phyloP scores from a whole-genome alignment of 2,888 invertebrate genomes.

The Nipponacmea schrenckii region DNA sequence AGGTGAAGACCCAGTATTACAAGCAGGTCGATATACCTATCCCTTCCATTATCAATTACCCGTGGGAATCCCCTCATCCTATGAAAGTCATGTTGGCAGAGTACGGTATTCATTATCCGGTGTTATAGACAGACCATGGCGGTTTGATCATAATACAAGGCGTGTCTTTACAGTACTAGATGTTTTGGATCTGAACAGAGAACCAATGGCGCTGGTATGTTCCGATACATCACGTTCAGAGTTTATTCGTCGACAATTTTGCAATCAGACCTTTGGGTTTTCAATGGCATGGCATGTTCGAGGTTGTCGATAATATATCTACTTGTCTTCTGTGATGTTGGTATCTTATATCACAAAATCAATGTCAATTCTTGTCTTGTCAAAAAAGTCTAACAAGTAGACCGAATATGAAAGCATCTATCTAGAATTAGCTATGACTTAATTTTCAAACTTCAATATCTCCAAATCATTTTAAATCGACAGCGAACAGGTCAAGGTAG shows the following conservation, averaged over 20 bases:
- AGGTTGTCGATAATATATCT: too few relatives aligned
- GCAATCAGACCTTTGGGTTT: too few relatives aligned
- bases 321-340: too few relatives aligned
- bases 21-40: constrained; percentile 77
- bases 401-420: too few relatives aligned
- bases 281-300: too few relatives aligned
- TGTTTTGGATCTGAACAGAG: constrained; percentile 80
- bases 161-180: constrained; percentile 83
- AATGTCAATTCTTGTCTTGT: too few relatives aligned
- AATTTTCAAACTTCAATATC: too few relatives aligned
- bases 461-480: too few relatives aligned
- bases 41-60: constrained; percentile 83
- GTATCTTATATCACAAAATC: too few relatives aligned
- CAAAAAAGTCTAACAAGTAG: too few relatives aligned
- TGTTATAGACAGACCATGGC: constrained; percentile 83
- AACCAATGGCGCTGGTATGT: constrained; percentile 47
- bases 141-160: constrained; percentile 84
- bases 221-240: neutral
- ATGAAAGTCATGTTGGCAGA: constrained; percentile 69
- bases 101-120: constrained; percentile 85
- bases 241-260: too few relatives aligned
- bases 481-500: neutral
- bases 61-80: constrained; percentile 56
- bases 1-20: constrained; percentile 69
- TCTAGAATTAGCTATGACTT: too few relatives aligned